These are phyloP conservation scores for Trogon surrucura DNA, from an alignment of 2,113 vertebrate species.

Conservation along the genomic window DNA sequence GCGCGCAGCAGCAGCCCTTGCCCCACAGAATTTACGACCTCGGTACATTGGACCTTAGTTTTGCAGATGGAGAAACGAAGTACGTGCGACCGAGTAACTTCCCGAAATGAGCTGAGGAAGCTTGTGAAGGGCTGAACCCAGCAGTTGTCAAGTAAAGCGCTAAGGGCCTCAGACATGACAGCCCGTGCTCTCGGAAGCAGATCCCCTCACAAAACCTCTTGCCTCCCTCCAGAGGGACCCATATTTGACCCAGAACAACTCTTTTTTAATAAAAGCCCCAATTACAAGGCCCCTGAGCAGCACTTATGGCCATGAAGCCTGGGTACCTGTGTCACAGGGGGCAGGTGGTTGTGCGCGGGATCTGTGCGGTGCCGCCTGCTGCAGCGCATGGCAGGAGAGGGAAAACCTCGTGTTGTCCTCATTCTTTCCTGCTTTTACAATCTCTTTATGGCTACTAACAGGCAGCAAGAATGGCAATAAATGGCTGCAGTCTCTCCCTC, in stretches of 20 bases:
- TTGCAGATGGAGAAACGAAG: not conserved
- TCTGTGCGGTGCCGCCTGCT: fast-evolving
- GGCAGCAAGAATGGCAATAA: not conserved
- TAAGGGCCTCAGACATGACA: not conserved
- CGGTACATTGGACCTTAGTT: not conserved
- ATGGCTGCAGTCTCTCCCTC: not conserved
- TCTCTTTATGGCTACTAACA: not conserved
- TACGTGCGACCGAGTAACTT: fast-evolving
- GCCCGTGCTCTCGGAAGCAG: not conserved
- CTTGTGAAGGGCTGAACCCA: not conserved
- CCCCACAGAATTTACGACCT: not conserved
- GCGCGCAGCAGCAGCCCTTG: not conserved
- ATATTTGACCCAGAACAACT: not conserved
- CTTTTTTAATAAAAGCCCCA: not conserved
- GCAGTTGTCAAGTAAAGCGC: not conserved
- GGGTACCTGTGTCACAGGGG: not conserved
- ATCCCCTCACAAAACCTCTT: not conserved
- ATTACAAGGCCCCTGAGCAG: not conserved
- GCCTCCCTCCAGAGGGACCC: not conserved
- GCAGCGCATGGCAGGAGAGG: fast-evolving
- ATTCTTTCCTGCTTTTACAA: not conserved
- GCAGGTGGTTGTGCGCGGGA: fast-evolving
- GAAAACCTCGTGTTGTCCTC: fast-evolving
- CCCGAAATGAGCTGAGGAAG: fast-evolving
- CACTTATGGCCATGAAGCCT: not conserved